These are phyloP conservation scores for Calidris pygmaea DNA, from an alignment of 2,113 vertebrate genomes.

Conservation along the genomic window DNA sequence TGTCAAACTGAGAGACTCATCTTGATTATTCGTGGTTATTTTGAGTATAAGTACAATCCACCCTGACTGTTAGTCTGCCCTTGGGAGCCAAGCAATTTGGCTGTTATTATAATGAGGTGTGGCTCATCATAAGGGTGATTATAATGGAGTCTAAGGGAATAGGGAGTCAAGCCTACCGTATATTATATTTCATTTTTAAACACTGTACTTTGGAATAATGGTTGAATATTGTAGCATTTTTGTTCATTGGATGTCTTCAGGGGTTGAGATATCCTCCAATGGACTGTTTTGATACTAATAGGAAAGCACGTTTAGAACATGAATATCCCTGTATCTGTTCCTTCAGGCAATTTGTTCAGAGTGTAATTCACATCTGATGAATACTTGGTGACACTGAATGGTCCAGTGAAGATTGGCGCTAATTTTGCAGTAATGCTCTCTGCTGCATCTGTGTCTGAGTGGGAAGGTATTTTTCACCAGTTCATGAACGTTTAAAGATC, in stretches of 20 bases:
- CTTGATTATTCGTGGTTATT: constrained; percentile 77
- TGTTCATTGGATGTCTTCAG: constrained; percentile 54
- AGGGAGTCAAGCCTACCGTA: constrained; percentile 55
- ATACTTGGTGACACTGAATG: constrained; percentile 57
- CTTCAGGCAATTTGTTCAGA: constrained; percentile 52
- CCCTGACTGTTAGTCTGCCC: constrained; percentile 70
- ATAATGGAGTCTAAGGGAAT: constrained; percentile 72
- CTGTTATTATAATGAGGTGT: constrained; percentile 77
- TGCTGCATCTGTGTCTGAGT: neutral
- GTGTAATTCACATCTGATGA: constrained; percentile 56
- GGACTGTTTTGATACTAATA: constrained; percentile 69
- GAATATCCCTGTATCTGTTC: constrained; percentile 52
- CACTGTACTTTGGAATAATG: constrained; percentile 55
- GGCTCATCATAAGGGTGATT: constrained; percentile 73
- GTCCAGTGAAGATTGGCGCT: constrained; percentile 49
- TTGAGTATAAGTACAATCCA: constrained; percentile 76
- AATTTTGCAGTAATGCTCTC: constrained; percentile 22
- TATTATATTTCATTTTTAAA: constrained; percentile 70
- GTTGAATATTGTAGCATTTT: constrained; percentile 50
- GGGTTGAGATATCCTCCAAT: constrained; percentile 52
- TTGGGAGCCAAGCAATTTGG: constrained; percentile 75
- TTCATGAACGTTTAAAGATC: neutral
- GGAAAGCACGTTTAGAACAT: constrained; percentile 51
- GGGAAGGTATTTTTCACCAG: constrained; percentile 25
- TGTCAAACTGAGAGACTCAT: constrained; percentile 69